Evolutionary conservation across 2,888 invertebrate species (phyloP).

Genomic region (Hydroisotoma schaefferi): DNA sequence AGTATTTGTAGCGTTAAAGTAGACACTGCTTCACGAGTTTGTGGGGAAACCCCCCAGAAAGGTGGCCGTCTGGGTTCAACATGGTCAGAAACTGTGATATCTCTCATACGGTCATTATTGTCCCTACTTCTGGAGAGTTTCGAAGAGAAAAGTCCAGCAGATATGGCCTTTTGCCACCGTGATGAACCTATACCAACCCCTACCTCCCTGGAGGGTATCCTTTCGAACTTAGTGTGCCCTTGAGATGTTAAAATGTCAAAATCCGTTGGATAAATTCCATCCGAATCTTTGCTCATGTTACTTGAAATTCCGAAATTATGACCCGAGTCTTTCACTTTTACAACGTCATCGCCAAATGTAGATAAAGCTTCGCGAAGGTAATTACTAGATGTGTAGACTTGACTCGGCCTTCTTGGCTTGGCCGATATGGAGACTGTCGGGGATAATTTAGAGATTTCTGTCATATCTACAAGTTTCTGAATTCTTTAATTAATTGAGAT

Average conservation of each 20-base stretch:
- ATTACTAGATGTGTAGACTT: constrained; percentile 7
- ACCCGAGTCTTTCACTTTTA: constrained; percentile 19
- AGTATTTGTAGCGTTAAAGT: constrained; percentile 21
- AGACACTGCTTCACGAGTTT: constrained; percentile 17
- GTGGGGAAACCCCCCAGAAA: constrained; percentile 20
- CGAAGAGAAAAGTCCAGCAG: constrained; percentile 18
- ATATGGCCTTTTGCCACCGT: constrained; percentile 26
- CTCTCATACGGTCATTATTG: constrained; percentile 8
- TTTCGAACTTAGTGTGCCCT: constrained; percentile 11
- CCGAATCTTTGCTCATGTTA: background rate
- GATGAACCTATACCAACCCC: constrained; percentile 13
- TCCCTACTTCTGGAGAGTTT: constrained; percentile 15
- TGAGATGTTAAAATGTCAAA: constrained; percentile 6
- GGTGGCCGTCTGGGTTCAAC: constrained; percentile 10
- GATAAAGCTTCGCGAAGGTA: constrained; percentile 24
- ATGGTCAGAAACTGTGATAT: background rate
- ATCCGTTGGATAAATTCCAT: background rate
- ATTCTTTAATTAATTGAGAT: too few relatives aligned
- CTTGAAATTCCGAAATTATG: background rate
- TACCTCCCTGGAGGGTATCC: constrained; percentile 23
- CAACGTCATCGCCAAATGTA: constrained; percentile 29
- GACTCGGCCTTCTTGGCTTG: background rate
- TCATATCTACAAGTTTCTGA: background rate
- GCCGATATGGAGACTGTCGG: background rate
- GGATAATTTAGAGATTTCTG: background rate